Percentiles rank a stretch among this genome's conserved stretches.
Evolutionary conservation across 2,113 vertebrate species (phyloP).

Genomic region (Sinocyclocheilus maitianheensis): DNA sequence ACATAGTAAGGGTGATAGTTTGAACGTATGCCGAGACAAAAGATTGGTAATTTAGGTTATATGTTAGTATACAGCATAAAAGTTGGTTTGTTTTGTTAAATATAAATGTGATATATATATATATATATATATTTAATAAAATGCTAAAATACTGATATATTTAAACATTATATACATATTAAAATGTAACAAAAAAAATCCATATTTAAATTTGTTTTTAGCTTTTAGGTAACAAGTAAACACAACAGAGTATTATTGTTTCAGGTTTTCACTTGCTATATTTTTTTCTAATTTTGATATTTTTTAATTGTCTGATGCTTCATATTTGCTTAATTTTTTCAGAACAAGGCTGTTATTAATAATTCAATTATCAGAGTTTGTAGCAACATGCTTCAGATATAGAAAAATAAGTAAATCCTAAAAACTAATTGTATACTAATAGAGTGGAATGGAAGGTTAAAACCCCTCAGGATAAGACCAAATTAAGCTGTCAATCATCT

Average conservation of each 20-base stretch:
- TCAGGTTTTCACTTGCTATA: not conserved
- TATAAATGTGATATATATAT: not conserved
- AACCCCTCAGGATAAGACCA: slow-evolving; percentile 27
- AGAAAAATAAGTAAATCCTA: slow-evolving; percentile 7
- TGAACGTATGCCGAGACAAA: not conserved
- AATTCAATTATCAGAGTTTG: not conserved
- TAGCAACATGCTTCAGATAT: not conserved
- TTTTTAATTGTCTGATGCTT: not conserved
- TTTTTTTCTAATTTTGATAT: not conserved
- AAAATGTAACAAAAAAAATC: too few species aligned
- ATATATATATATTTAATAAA: too few species aligned
- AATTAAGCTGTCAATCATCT: slow-evolving; percentile 39
- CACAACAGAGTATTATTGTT: not conserved
- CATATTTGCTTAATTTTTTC: not conserved
- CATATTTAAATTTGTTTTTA: not conserved
- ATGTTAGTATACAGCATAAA: too few species aligned
- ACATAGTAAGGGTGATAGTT: not conserved
- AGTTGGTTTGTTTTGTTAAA: not conserved
- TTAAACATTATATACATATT: too few species aligned
- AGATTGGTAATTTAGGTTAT: not conserved
- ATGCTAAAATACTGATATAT: too few species aligned
- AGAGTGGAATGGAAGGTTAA: slow-evolving; percentile 29
- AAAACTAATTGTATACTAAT: slow-evolving; percentile 29
- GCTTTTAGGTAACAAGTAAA: not conserved
- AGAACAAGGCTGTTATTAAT: not conserved